Percentiles rank a stretch among this genome's conserved stretches.
These are phyloP conservation scores for Nanorana parkeri DNA, from an alignment of 2,113 vertebrate genomes.

Conservation along the genomic window DNA sequence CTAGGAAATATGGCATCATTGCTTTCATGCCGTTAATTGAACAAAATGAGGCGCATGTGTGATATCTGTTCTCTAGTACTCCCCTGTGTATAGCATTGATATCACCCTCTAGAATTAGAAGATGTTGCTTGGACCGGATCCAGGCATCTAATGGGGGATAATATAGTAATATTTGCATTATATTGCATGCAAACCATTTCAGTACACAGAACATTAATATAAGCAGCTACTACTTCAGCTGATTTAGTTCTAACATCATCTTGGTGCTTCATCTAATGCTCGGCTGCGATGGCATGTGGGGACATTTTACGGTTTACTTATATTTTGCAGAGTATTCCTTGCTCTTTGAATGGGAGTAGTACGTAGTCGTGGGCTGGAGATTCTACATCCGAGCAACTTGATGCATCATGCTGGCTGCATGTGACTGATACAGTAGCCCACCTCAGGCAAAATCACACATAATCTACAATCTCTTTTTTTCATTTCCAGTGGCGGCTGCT, in stretches of 20 bases:
- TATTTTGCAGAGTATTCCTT: background rate
- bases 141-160: background rate
- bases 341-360: background rate
- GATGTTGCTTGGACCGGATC: background rate
- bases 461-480: no score
- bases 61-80: background rate
- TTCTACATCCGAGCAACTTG: background rate
- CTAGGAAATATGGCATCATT: slow-evolving; percentile 3
- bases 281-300: no score
- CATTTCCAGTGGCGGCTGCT: no score
- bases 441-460: background rate
- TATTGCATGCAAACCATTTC: no score
- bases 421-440: background rate
- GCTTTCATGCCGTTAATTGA: background rate
- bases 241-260: no score
- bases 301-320: background rate
- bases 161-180: no score
- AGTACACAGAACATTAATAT: no score
- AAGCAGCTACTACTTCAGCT: no score
- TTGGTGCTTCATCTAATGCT: no score
- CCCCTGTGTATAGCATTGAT: background rate
- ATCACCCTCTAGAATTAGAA: background rate
- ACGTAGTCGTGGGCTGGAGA: background rate
- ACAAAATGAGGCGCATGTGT: background rate
- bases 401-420: background rate